Conservation (phyloP, 2,797 vertebrate species). For the Chelonia mydas region DNA sequence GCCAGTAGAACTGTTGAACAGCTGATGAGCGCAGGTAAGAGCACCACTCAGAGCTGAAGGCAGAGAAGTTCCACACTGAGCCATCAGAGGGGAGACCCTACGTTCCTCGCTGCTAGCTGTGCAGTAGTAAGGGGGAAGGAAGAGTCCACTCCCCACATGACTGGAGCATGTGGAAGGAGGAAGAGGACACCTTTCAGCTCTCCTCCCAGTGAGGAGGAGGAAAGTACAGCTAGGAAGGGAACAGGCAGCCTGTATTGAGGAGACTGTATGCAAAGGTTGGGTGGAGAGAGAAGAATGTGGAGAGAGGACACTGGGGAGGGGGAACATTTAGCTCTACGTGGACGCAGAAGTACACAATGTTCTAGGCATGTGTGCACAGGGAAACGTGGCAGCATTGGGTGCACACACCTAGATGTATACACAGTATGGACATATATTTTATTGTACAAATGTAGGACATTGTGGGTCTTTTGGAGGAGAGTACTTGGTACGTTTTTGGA, state of each 20-base stretch:
- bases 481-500: background rate
- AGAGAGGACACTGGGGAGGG: background rate
- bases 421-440: background rate
- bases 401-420: background rate
- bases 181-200: background rate
- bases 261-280: background rate
- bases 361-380: background rate
- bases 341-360: background rate
- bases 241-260: accelerated
- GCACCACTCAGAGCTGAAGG: background rate
- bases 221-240: background rate
- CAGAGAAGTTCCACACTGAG: background rate
- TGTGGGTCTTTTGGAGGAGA: background rate
- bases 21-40: accelerated
- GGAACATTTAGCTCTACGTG: background rate
- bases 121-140: background rate
- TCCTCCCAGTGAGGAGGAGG: background rate
- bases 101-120: background rate
- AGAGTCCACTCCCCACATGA: background rate
- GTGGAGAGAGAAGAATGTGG: background rate
- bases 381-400: background rate
- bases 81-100: background rate
- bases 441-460: background rate
- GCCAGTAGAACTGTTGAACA: accelerated
- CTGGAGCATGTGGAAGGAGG: background rate